A percentile compares a stretch with the other conserved stretches of the same genome.
Conservation (phyloP, 2,888 invertebrate species). For the Leucania comma region DNA sequence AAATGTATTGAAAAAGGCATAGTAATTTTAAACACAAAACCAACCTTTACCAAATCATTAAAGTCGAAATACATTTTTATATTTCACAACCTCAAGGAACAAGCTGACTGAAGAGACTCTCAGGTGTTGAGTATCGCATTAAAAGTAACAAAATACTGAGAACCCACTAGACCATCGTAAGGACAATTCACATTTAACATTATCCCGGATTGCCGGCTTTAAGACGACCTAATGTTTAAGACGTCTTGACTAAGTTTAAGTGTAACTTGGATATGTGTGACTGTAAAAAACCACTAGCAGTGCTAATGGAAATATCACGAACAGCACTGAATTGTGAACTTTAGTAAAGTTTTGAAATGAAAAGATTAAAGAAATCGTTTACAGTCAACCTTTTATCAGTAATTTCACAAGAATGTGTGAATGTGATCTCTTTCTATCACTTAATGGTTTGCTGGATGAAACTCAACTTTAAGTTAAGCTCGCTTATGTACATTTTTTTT, state of each 20-base stretch:
- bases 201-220: constrained; percentile 22
- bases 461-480: no score
- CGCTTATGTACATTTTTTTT: no score
- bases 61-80: constrained; percentile 1
- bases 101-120: constrained; percentile 7
- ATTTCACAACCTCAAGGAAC: background rate
- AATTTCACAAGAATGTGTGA: no score
- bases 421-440: no score
- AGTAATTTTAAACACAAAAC: background rate
- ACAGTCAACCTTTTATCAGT: background rate
- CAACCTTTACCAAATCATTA: background rate
- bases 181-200: constrained; percentile 31
- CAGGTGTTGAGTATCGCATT: constrained; percentile 28
- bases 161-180: constrained; percentile 2
- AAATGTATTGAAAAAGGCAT: no score
- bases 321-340: background rate
- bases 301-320: background rate
- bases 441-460: no score
- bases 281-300: background rate
- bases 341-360: background rate
- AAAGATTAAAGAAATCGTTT: background rate
- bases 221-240: constrained; percentile 17
- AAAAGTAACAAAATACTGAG: constrained; percentile 34
- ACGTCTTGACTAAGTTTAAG: background rate
- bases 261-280: constrained; percentile 2